These are phyloP conservation scores for Struthidea cinerea DNA, from an alignment of 2,113 vertebrate genomes.

Conservation along the genomic window DNA sequence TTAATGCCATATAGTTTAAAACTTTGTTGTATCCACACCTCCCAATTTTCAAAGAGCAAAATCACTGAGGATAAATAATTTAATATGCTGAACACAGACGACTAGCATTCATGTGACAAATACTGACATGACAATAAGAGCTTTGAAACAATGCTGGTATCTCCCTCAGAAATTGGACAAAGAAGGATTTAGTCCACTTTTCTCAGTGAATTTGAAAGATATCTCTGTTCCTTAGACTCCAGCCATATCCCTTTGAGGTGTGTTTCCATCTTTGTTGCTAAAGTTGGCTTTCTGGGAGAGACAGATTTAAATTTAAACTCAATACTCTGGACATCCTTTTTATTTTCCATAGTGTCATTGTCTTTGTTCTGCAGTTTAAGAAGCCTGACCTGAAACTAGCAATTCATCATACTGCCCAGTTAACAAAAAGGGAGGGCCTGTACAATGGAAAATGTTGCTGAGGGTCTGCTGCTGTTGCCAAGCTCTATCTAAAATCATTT, in stretches of 20 bases:
- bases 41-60: background rate
- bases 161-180: background rate
- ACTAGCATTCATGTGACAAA: background rate
- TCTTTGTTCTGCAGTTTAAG: constrained; percentile 48
- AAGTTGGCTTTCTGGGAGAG: constrained; percentile 7
- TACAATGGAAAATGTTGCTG: constrained; percentile 62
- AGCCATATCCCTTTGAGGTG: background rate
- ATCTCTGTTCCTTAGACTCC: background rate
- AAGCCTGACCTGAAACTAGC: constrained; percentile 46
- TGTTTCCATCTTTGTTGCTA: constrained; percentile 18
- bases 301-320: constrained; percentile 56
- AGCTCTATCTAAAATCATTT: constrained; percentile 49
- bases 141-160: background rate
- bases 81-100: background rate
- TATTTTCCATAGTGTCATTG: constrained; percentile 65
- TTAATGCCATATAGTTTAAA: background rate
- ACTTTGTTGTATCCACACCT: background rate
- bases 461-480: constrained; percentile 22
- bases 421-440: constrained; percentile 25
- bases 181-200: background rate
- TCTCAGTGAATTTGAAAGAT: background rate
- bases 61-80: background rate
- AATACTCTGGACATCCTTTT: constrained; percentile 5
- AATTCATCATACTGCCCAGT: constrained; percentile 41
- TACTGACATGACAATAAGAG: background rate